Conservation (phyloP, 2,113 vertebrate species). For the human (Homo sapiens) region GRCh38 chr16:82488001-82488500, state of each 20-base stretch:
- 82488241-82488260: background rate
- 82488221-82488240: background rate
- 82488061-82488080: background rate
- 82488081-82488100: background rate
- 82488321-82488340: background rate
- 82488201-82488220: background rate
- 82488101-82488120: background rate
- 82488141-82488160: slow-evolving; percentile 37
- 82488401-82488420: background rate
- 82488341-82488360: background rate
- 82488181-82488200: background rate
- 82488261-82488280: background rate
- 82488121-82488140: slow-evolving; percentile 7
- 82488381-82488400: background rate
- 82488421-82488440: background rate
- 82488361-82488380: background rate
- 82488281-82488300: background rate
- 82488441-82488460: background rate
- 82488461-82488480: background rate
- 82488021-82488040: background rate
- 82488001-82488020: background rate
- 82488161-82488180: background rate
- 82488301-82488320: background rate
- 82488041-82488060: background rate
- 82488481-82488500: accelerated